Conservation (phyloP, 2,888 invertebrate genomes). For the Galeruca laticollis region DNA sequence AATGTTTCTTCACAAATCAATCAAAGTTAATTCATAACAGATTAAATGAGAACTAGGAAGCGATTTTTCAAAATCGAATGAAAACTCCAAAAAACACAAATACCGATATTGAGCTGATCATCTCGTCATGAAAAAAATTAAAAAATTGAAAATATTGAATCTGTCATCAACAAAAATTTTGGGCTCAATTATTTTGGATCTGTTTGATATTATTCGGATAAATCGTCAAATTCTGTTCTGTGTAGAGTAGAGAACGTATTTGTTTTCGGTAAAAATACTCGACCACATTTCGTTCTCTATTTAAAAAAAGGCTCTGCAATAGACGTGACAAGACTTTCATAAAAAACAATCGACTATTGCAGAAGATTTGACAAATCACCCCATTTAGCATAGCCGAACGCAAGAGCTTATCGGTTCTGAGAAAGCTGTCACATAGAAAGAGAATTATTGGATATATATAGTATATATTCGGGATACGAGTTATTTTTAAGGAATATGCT, state of each 20-base stretch:
- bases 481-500: neutral
- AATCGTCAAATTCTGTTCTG: neutral
- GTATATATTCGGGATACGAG: neutral
- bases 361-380: slow-evolving; percentile 11
- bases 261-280: neutral
- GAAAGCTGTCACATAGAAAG: slow-evolving; percentile 16
- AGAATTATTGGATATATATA: slow-evolving; percentile 5
- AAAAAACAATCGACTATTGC: slow-evolving; percentile 11
- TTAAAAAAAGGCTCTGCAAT: slow-evolving; percentile 1
- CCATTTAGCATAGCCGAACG: slow-evolving; percentile 8
- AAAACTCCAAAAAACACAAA: too few relatives aligned
- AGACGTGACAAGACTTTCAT: neutral
- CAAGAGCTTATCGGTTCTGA: slow-evolving; percentile 12
- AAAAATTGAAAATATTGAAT: too few relatives aligned
- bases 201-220: neutral
- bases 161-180: too few relatives aligned
- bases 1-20: too few relatives aligned
- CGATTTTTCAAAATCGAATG: too few relatives aligned
- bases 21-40: too few relatives aligned
- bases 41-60: too few relatives aligned
- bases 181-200: too few relatives aligned
- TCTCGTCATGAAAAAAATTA: too few relatives aligned
- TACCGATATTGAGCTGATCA: too few relatives aligned
- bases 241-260: neutral
- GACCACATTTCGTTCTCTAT: neutral